Evolutionary conservation across 1,140 invertebrate species (phyloP).

Genomic region (Platyscapa corneri): DNA sequence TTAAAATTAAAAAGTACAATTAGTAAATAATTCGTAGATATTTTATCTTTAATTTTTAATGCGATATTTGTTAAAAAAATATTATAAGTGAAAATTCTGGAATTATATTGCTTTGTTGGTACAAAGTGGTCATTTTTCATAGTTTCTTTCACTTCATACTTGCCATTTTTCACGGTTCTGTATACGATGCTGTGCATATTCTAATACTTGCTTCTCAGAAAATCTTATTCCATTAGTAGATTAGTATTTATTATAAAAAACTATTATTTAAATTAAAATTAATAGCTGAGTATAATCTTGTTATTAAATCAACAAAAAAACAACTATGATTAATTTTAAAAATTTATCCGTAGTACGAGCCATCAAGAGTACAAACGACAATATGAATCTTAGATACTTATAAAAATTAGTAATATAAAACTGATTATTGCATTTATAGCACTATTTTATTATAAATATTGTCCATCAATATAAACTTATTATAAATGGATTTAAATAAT

Average conservation of each 20-base stretch:
- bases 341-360: background rate
- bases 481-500: no score
- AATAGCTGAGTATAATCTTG: background rate
- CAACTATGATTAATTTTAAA: no score
- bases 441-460: no score
- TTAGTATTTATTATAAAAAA: background rate
- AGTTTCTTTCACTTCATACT: conserved; percentile 4
- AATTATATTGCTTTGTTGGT: background rate
- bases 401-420: no score
- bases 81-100: background rate
- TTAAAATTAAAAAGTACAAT: background rate
- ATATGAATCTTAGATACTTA: no score
- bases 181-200: background rate
- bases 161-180: background rate
- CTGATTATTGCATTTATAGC: no score
- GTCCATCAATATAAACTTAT: no score
- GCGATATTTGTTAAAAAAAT: background rate
- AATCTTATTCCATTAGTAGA: background rate
- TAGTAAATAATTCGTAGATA: background rate
- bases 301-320: no score
- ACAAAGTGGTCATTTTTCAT: conserved; percentile 3
- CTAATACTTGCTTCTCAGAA: background rate
- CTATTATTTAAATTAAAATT: background rate
- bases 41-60: background rate
- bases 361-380: background rate